Evolutionary conservation across 2,113 vertebrate genomes (phyloP).

Genomic region (Hemiprocne comata): DNA sequence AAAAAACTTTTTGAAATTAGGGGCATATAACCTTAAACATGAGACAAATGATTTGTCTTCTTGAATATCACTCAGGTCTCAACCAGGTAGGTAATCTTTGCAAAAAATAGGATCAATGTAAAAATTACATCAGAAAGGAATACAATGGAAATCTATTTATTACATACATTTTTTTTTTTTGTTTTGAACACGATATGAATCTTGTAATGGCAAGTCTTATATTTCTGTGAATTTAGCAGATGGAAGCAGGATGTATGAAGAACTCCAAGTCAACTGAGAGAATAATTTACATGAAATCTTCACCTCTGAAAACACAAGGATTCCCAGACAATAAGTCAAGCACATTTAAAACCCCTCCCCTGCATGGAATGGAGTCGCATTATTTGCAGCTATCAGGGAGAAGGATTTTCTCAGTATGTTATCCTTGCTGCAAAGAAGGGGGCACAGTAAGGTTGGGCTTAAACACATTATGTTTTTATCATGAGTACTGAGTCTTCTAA

Average conservation of each 20-base stretch:
- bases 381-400: background rate
- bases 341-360: background rate
- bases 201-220: conserved; percentile 9
- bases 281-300: conserved; percentile 44
- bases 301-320: conserved; percentile 17
- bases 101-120: background rate
- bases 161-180: background rate
- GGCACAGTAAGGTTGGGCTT: background rate
- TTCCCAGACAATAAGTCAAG: conserved; percentile 6
- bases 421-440: background rate
- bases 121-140: conserved; percentile 2
- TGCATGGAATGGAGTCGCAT: background rate
- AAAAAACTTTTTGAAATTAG: conserved; percentile 28
- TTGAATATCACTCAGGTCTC: background rate
- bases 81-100: background rate
- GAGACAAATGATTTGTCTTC: conserved; percentile 7
- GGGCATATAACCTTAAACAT: background rate
- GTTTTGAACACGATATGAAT: background rate
- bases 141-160: background rate
- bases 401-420: background rate
- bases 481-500: background rate
- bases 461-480: background rate
- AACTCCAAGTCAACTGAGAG: conserved; percentile 5
- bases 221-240: conserved; percentile 51
- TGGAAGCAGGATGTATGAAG: conserved; percentile 21